phyloP scores from a whole-genome alignment of 1,140 invertebrate species.

The Asobara japonica region DNA sequence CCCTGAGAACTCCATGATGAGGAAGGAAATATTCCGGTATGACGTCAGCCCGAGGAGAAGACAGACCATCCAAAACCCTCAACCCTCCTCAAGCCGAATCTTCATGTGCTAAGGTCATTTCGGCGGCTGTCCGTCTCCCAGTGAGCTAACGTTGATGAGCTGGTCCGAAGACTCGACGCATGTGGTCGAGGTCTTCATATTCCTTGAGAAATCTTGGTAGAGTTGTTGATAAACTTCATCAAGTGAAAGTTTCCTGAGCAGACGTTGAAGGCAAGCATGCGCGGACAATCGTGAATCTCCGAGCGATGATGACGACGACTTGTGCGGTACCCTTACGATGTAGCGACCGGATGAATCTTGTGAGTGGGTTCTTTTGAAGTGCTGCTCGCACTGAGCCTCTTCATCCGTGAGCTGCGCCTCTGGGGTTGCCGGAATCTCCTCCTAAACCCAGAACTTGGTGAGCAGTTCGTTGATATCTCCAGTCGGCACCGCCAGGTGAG shows the following conservation, averaged over 20 bases:
- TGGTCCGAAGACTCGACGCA: conserved; percentile 36
- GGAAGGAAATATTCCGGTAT: too few relatives aligned
- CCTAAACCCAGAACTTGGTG: too few relatives aligned
- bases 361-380: background rate
- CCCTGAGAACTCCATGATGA: too few relatives aligned
- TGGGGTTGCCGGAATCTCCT: background rate
- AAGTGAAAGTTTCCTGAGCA: background rate
- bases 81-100: too few relatives aligned
- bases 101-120: too few relatives aligned
- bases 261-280: background rate
- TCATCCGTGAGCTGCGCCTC: background rate
- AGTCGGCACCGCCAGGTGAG: too few relatives aligned
- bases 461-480: too few relatives aligned
- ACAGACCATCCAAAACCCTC: too few relatives aligned
- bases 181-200: conserved; percentile 52
- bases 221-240: background rate
- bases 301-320: background rate
- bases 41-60: too few relatives aligned
- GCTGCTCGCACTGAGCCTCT: background rate
- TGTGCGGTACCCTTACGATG: background rate
- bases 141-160: too few relatives aligned
- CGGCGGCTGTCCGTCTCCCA: too few relatives aligned
- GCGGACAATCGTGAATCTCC: background rate
- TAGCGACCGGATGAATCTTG: too few relatives aligned
- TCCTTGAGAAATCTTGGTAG: conserved; percentile 51